phyloP scores from a whole-genome alignment of 2,888 invertebrate species.

The Drosophila anceps region DNA sequence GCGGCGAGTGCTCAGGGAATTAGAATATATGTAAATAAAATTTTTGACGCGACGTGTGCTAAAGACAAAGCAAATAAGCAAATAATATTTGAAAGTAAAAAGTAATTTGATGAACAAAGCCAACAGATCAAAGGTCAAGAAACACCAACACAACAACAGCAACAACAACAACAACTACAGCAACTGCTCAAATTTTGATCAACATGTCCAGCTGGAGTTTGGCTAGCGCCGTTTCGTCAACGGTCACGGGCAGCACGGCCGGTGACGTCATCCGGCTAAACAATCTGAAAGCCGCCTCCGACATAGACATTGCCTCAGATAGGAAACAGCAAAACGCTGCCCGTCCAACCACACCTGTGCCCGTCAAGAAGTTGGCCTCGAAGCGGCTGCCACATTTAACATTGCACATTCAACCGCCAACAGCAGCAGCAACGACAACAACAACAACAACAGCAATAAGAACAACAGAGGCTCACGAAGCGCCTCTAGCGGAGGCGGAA shows the following conservation, averaged over 20 bases:
- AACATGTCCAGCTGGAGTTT: conserved; percentile 75
- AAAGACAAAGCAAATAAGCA: conserved; percentile 1
- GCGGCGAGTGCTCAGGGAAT: conserved; percentile 11
- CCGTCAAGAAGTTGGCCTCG: conserved; percentile 52
- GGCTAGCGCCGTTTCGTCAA: conserved; percentile 69
- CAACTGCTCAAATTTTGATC: conserved; percentile 3
- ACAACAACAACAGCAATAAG: conserved; percentile 18
- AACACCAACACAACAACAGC: not conserved
- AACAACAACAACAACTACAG: conserved; percentile 2
- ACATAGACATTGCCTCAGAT: conserved; percentile 41
- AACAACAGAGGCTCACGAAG: conserved; percentile 29
- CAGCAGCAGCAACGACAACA: conserved; percentile 34
- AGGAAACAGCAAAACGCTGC: conserved; percentile 12
- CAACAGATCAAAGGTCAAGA: conserved; percentile 4
- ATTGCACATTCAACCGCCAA: conserved; percentile 45
- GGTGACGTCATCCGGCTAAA: conserved; percentile 61
- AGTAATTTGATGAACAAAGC: conserved; percentile 33
- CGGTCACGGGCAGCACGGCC: conserved; percentile 42
- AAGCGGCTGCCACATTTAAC: conserved; percentile 68
- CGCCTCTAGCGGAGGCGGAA: conserved; percentile 57
- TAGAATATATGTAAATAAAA: conserved; percentile 31
- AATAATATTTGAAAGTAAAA: conserved; percentile 24
- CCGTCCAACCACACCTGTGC: conserved; percentile 69
- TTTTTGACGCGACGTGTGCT: conserved; percentile 11
- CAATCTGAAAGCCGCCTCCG: conserved; percentile 53